Conservation (phyloP, 2,797 vertebrate species). For the Gymnopithys bicolor region DNA sequence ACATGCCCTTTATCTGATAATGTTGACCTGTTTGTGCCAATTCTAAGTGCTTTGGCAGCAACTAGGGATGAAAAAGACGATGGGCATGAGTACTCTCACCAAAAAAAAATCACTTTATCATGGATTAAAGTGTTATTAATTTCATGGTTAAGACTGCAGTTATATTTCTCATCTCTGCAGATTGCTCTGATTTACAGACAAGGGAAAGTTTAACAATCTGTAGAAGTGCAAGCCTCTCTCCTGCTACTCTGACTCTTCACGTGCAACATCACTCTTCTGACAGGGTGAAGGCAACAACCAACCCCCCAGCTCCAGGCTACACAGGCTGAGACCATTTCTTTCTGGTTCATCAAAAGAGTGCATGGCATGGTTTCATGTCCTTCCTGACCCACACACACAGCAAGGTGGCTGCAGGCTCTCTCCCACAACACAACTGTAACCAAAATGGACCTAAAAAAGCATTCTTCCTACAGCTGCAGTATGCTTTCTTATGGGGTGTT, state of each 20-base stretch:
- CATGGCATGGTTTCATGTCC: fast-evolving
- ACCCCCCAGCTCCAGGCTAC: neutral
- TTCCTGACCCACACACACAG: fast-evolving
- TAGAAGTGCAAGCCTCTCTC: fast-evolving
- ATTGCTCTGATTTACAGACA: neutral
- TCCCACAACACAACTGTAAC: neutral
- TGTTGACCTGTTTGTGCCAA: neutral
- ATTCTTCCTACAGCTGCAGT: fast-evolving
- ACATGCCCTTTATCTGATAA: neutral
- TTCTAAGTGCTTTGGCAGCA: neutral
- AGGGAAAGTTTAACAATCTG: neutral
- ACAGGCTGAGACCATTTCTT: neutral
- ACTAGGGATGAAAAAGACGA: neutral
- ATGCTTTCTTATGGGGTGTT: fast-evolving
- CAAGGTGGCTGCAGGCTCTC: fast-evolving
- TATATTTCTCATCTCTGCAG: neutral
- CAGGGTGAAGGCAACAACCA: neutral
- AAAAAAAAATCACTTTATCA: neutral
- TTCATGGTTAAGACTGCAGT: neutral
- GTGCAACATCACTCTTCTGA: neutral
- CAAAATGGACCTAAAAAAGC: neutral
- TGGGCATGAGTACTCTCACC: neutral
- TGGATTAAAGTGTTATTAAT: neutral
- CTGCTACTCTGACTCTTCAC: neutral
- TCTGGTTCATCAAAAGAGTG: neutral